phyloP scores from a whole-genome alignment of 2,797 vertebrate species.

The Pagetopsis macropterus region DNA sequence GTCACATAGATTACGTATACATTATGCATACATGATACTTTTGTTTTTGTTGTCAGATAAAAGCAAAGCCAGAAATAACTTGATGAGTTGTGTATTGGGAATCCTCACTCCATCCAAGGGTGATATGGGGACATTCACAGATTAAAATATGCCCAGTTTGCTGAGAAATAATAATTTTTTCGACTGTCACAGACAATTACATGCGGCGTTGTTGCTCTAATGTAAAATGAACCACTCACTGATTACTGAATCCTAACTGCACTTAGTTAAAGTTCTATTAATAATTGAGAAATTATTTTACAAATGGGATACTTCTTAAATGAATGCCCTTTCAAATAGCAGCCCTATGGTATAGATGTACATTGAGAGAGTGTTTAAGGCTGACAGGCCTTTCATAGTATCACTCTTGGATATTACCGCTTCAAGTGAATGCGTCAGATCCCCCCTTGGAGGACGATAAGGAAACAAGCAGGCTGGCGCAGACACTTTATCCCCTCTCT shows the following conservation, averaged over 20 bases:
- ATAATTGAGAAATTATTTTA: conserved; percentile 32
- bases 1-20: not conserved
- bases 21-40: not conserved
- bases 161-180: conserved; percentile 10
- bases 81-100: not conserved
- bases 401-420: conserved; percentile 52
- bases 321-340: conserved; percentile 29
- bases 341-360: conserved; percentile 15
- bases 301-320: conserved; percentile 29
- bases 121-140: not conserved
- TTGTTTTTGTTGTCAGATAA: conserved; percentile 6
- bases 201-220: not conserved
- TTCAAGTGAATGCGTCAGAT: conserved; percentile 63
- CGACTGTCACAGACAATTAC: conserved; percentile 25
- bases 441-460: conserved; percentile 75
- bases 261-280: not conserved
- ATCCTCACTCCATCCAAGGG: not conserved
- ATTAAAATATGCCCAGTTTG: not conserved
- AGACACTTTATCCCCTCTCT: conserved; percentile 46
- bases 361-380: conserved; percentile 30
- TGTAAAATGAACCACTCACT: conserved; percentile 28
- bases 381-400: conserved; percentile 44
- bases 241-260: conserved; percentile 18
- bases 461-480: conserved; percentile 69
- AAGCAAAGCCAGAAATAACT: not conserved